Base-by-base conservation (phyloP, 2,797 vertebrate genomes). In the Linurgus olivaceus region DNA sequence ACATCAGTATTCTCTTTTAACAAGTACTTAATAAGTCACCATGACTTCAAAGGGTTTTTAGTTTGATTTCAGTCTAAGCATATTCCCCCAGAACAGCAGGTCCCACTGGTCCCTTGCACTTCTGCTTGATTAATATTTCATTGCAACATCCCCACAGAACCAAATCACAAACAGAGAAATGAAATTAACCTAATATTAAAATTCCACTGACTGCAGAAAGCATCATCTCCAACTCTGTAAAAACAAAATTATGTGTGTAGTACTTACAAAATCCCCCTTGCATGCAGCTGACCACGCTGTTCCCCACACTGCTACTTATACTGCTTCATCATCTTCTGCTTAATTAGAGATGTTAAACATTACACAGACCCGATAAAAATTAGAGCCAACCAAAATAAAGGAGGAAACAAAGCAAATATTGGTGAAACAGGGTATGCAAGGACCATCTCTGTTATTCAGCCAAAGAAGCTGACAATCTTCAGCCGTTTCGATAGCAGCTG, bases 281-380 rank as follows among this genome's bases (percentile, higher is more conserved):
- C n/a, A 35, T 78, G 81, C 75, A 70, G 15, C 10, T 84, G 81
- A 87, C 40, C 42, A 15, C 33, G 25, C 62, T 83, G 5, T 35
- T 74, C 33, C 61, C 40, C 51, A 55, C 9, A 6, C 70, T n/a
- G 16, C 52, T 94, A 86, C 61, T 96, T 96, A 83, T 57, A 83
- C 15, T 78, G 75, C 51, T 88, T 42, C 57, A 55, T 68, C 31
- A 55, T 62, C 62, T 73, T 79, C 71, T 75, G 47, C 44, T 50
- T 78, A 33, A 70, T 90, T 86, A 47, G 19, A 40, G 38, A 25
- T 8, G 87, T 94, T 96, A 96, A 96, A 86, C 31, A 93, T 96
- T 96, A 94, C 86, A 90, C 70, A 79, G 37, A 71, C 6, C 10
- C 0, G 58, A 83, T 72, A 88, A 91, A 95, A 74, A 58, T 38